Evolutionary conservation across 2,113 vertebrate genomes (phyloP).

Genomic region (Lophius piscatorius): DNA sequence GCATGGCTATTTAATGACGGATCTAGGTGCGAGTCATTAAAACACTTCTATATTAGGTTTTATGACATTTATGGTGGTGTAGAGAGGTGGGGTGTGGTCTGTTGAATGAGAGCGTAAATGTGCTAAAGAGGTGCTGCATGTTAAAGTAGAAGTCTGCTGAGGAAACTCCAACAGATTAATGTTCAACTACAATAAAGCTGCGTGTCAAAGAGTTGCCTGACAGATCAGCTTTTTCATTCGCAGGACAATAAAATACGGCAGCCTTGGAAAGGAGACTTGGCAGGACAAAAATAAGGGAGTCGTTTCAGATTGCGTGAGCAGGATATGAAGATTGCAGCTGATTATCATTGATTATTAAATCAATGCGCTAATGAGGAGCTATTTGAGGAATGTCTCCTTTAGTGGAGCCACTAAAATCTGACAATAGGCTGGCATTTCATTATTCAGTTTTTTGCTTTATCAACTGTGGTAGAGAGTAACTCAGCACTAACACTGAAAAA

Average conservation of each 20-base stretch:
- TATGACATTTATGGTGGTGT: constrained; percentile 46
- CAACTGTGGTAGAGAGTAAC: too few species aligned
- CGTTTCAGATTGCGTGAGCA: too few species aligned
- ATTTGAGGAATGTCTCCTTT: too few species aligned
- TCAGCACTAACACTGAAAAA: too few species aligned
- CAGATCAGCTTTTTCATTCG: constrained; percentile 10
- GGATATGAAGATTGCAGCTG: too few species aligned
- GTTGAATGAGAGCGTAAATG: constrained; percentile 17
- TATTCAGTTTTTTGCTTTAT: too few species aligned
- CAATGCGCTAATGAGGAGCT: not conserved
- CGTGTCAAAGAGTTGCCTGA: constrained; percentile 26
- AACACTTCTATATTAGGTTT: constrained; percentile 49
- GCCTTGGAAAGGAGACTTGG: not conserved
- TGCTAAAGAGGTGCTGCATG: not conserved
- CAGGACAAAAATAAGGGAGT: not conserved
- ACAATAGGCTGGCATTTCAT: too few species aligned
- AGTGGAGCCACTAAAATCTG: too few species aligned
- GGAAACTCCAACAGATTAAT: constrained; percentile 58
- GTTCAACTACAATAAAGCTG: constrained; percentile 63
- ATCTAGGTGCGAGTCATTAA: constrained; percentile 56
- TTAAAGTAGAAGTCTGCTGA: constrained; percentile 1
- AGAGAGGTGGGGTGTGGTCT: constrained; percentile 21
- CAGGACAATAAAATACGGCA: too few species aligned
- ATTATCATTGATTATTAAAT: too few species aligned
- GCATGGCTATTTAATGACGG: constrained; percentile 47